A percentile compares a stretch with the other conserved stretches of the same genome.
phyloP scores from a whole-genome alignment of 2,113 vertebrate species.

The Tiliqua scincoides region DNA sequence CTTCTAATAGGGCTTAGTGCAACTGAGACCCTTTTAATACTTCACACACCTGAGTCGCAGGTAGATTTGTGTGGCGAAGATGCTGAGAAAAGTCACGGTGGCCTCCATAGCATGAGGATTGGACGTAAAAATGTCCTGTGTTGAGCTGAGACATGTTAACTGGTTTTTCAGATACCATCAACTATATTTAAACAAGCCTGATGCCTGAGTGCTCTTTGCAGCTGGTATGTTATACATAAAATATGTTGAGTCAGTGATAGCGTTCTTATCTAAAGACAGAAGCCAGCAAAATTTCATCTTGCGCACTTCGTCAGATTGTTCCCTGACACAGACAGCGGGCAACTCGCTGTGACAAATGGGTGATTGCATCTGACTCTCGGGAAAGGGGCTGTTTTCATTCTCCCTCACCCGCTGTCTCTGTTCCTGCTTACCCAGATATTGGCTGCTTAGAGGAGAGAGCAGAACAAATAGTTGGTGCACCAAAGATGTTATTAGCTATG shows the following conservation, averaged over 20 bases:
- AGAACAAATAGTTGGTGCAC: neutral
- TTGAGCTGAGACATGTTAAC: slow-evolving; percentile 77
- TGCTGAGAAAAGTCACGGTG: fast-evolving
- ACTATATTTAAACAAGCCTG: slow-evolving; percentile 96
- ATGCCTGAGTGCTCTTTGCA: slow-evolving; percentile 95
- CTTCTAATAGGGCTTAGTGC: neutral
- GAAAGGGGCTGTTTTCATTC: slow-evolving; percentile 39
- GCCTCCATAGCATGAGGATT: slow-evolving; percentile 44
- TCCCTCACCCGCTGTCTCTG: slow-evolving; percentile 20
- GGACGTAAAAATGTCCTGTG: slow-evolving; percentile 31
- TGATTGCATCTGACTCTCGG: slow-evolving; percentile 87
- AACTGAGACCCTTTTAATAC: neutral
- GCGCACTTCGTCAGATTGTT: slow-evolving; percentile 88
- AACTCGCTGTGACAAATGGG: slow-evolving; percentile 83
- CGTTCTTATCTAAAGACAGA: slow-evolving; percentile 92
- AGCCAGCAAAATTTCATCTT: slow-evolving; percentile 88
- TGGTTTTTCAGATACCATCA: slow-evolving; percentile 90
- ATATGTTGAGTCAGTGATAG: slow-evolving; percentile 98
- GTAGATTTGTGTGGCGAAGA: fast-evolving
- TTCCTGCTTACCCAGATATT: slow-evolving; percentile 62
- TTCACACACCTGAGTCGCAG: fast-evolving
- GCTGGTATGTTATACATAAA: slow-evolving; percentile 97
- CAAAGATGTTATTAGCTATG: slow-evolving; percentile 18
- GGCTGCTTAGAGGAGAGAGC: slow-evolving; percentile 54
- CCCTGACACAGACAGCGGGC: slow-evolving; percentile 85